These are phyloP conservation scores for Halichoeres trimaculatus DNA, from an alignment of 2,113 vertebrate genomes.

Conservation along the genomic window DNA sequence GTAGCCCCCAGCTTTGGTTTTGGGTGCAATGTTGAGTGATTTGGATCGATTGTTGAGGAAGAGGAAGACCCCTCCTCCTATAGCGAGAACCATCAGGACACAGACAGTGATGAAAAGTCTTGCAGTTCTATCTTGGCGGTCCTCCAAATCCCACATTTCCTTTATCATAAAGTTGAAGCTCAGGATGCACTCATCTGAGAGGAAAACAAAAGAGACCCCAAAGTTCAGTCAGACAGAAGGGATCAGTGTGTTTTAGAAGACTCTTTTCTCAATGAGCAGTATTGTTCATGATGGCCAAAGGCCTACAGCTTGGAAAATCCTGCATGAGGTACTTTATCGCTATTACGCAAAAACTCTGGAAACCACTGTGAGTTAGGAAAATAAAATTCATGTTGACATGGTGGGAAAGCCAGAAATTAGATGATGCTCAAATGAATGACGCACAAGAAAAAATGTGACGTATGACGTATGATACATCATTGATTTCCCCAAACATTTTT, in stretches of 20 bases:
- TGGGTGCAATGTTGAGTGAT: background rate
- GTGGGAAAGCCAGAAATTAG: background rate
- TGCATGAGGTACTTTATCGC: background rate
- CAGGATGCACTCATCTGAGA: slow-evolving; percentile 87
- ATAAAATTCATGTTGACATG: background rate
- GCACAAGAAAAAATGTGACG: background rate
- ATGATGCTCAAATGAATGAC: slow-evolving; percentile 4
- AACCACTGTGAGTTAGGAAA: background rate
- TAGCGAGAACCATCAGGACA: slow-evolving; percentile 80
- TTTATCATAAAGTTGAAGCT: slow-evolving; percentile 60
- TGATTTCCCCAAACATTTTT: background rate
- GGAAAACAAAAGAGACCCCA: slow-evolving; percentile 1
- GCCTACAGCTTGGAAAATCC: background rate
- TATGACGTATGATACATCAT: background rate
- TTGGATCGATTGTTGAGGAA: slow-evolving; percentile 80
- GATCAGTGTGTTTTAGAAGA: background rate
- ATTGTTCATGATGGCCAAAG: slow-evolving; percentile 7
- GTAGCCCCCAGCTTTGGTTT: slow-evolving; percentile 81
- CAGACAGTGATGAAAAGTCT: slow-evolving; percentile 71
- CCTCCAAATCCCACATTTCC: slow-evolving; percentile 35
- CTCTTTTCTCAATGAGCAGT: background rate
- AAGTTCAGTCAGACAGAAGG: slow-evolving; percentile 5
- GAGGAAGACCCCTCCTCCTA: slow-evolving; percentile 80
- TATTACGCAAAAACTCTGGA: slow-evolving; percentile 1
- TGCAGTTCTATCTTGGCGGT: slow-evolving; percentile 35